Conservation (phyloP, 2,797 vertebrate species). For the Dendrocincla tyrannina region DNA sequence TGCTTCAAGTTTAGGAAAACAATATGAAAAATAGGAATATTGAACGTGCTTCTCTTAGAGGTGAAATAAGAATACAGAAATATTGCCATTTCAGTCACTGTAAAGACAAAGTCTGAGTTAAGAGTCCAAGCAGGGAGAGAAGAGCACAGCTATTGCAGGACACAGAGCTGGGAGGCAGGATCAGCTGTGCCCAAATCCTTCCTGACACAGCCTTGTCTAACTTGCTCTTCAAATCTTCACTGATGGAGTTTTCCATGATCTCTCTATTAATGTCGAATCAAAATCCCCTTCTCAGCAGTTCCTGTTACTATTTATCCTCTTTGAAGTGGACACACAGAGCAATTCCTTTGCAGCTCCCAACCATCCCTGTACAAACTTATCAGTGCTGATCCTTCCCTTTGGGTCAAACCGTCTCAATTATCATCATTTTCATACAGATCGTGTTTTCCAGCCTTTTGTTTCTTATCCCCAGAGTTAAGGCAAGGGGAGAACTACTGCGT, state of each 20-base stretch:
- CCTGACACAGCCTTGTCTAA: constrained; percentile 40
- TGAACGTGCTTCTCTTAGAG: fast-evolving
- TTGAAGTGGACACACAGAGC: not conserved
- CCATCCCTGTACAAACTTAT: not conserved
- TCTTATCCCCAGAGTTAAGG: not conserved
- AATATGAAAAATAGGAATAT: not conserved
- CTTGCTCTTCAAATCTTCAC: not conserved
- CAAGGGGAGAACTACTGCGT: not conserved
- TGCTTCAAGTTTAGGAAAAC: not conserved
- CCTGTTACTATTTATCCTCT: constrained; percentile 7
- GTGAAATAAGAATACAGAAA: not conserved
- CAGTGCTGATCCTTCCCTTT: not conserved
- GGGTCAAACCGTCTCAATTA: not conserved
- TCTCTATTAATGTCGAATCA: not conserved
- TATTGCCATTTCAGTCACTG: fast-evolving
- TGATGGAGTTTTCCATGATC: not conserved
- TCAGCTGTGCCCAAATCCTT: constrained; percentile 9
- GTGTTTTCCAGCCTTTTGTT: not conserved
- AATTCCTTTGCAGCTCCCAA: not conserved
- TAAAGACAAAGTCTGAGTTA: not conserved
- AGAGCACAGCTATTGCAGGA: not conserved
- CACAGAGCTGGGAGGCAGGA: constrained; percentile 46
- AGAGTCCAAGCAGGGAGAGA: not conserved
- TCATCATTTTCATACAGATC: not conserved
- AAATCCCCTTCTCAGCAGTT: constrained; percentile 47